Percentiles rank a stretch among this genome's conserved stretches.
Conservation (phyloP, 2,797 vertebrate genomes). For the Hydrolagus colliei region DNA sequence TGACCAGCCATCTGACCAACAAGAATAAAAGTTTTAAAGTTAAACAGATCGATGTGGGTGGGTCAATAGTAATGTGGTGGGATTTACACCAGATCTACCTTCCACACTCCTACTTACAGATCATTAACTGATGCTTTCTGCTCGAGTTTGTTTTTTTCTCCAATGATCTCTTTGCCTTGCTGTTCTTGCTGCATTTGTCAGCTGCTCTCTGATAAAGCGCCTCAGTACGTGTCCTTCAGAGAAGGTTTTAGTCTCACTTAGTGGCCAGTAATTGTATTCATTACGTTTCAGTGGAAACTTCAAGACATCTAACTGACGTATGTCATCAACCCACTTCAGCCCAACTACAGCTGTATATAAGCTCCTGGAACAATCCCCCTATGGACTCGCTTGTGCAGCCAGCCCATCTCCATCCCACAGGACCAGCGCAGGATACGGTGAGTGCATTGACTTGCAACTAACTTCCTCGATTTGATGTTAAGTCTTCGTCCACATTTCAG, state of each 20-base stretch:
- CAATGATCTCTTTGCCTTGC: background rate
- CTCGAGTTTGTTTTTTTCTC: background rate
- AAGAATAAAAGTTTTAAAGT: background rate
- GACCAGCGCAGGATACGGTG: too few species aligned
- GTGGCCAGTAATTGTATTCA: background rate
- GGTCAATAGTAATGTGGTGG: background rate
- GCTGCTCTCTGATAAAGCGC: background rate
- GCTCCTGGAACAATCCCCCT: background rate
- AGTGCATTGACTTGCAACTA: too few species aligned
- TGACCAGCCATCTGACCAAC: too few species aligned
- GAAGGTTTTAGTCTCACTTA: background rate
- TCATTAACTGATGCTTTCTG: background rate
- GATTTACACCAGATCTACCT: background rate
- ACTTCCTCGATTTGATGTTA: too few species aligned
- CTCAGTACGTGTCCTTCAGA: background rate
- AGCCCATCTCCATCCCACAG: background rate
- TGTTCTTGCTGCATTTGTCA: background rate
- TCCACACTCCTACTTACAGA: background rate
- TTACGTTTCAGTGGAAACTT: background rate
- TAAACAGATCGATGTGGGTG: background rate
- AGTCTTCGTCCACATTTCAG: too few species aligned
- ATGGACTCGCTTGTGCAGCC: background rate
- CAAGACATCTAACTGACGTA: background rate
- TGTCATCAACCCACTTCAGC: background rate
- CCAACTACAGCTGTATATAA: background rate